Evolutionary conservation across 2,113 vertebrate species (phyloP), one percentile per base, ranked within the genome.

Genomic region (Malaclemys terrapin): DNA sequence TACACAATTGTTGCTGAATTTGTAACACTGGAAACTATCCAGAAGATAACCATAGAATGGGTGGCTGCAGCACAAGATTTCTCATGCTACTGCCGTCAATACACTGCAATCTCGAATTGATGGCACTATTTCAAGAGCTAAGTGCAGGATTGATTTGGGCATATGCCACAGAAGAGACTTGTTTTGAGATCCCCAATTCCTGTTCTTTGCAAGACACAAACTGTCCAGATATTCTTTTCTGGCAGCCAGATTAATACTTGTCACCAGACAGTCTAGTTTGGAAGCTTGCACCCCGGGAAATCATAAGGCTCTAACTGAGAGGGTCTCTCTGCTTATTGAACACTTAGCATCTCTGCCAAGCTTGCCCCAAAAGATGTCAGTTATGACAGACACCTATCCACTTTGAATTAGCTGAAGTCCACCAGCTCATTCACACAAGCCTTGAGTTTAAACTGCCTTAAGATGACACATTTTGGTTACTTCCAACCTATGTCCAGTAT

Each of bases 361-460:
- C 45, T 76, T 95, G 90, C 52, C 80, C 47, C 47, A n/a, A 54
- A 89, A 91, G 59, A 59, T 82, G 54, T 2, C 38, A 5, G 29
- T 13, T 86, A 65, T n/a, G 87, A 84, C 35, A 12, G 38, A 10
- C 2, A 50, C 11, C 14, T 92, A 72, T 20, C 3, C 83, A 62
- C 72, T 16, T n/a, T 92, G 85, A 93, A 31, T 45, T 95, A 29
- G 42, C 75, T 78, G 75, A 29, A 13, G 25, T 45, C 25, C 75
- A 47, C 72, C 80, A 50, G 56, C 65, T 93, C 45, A 78, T 85
- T 91, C 69, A 88, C 53, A 91, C 47, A 72, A 82, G 78, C 0
- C 0, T 0, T 10, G 45, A 42, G 4, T 69, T 69, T 86, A 22
- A 88, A 86, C 24, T 79, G 52, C 4, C 65, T 82, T 7, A 12